Evolutionary conservation across 2,797 vertebrate species (phyloP).

Genomic region (Benthosema pterotum): DNA sequence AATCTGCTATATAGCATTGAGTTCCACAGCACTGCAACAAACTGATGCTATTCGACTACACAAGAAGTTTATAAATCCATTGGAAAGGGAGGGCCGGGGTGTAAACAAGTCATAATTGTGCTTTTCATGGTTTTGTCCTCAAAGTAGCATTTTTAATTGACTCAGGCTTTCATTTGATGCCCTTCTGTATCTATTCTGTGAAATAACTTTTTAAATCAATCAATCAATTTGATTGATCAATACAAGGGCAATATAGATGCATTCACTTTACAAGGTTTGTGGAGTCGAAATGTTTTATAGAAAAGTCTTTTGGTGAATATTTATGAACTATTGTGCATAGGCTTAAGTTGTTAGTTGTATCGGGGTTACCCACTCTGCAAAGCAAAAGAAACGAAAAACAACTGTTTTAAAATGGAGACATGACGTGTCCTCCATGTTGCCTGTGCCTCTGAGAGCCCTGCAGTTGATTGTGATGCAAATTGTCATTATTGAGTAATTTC

Average conservation of each 20-base stretch:
- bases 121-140: not conserved
- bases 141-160: not conserved
- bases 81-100: too few relatives aligned
- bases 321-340: not conserved
- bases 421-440: not conserved
- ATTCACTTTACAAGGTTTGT: not conserved
- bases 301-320: too few relatives aligned
- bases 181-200: too few relatives aligned
- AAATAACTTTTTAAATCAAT: not conserved
- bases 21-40: too few relatives aligned
- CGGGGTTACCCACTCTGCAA: too few relatives aligned
- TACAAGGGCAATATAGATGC: not conserved
- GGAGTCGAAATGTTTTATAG: not conserved
- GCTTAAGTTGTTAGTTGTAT: too few relatives aligned
- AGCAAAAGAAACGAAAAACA: too few relatives aligned
- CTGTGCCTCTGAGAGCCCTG: constrained; percentile 5
- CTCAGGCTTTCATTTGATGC: too few relatives aligned
- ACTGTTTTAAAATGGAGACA: not conserved
- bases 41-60: too few relatives aligned
- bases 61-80: too few relatives aligned
- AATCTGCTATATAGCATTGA: too few relatives aligned
- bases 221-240: not conserved
- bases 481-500: constrained; percentile 18
- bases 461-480: constrained; percentile 29
- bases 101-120: too few relatives aligned